Conservation (phyloP, 2,888 invertebrate species). For the Mesorhabditis spiculigera region DNA sequence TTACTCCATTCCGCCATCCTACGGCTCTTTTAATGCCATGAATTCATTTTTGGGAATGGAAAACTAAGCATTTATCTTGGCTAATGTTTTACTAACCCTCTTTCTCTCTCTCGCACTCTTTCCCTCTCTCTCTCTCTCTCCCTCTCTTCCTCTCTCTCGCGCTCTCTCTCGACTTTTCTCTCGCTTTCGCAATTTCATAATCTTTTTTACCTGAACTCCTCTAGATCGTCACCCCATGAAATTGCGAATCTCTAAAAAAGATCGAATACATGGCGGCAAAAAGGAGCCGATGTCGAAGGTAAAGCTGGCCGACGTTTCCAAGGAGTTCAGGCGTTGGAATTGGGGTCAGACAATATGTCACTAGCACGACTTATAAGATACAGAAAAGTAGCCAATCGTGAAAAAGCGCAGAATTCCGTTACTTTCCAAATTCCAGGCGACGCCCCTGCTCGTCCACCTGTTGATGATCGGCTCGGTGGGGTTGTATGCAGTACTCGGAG, state of each 20-base stretch:
- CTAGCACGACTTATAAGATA: too few relatives aligned
- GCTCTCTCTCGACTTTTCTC: too few relatives aligned
- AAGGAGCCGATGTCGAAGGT: neutral
- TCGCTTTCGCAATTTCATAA: too few relatives aligned
- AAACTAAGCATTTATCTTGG: too few relatives aligned
- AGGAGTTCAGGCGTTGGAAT: too few relatives aligned
- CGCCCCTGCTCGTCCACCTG: constrained; percentile 43
- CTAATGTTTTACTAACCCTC: too few relatives aligned
- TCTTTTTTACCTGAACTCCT: too few relatives aligned
- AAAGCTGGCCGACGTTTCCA: neutral
- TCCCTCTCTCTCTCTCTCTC: constrained; percentile 83
- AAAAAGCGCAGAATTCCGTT: neutral
- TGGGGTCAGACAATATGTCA: too few relatives aligned
- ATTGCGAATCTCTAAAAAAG: constrained; percentile 1
- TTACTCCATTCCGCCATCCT: too few relatives aligned
- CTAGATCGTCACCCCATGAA: neutral
- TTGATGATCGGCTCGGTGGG: constrained; percentile 46
- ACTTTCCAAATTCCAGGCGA: constrained; percentile 31
- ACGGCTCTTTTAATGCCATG: too few relatives aligned
- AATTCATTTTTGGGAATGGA: too few relatives aligned
- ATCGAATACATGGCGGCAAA: neutral
- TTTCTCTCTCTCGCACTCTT: constrained; percentile 77
- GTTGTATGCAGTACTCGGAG: constrained; percentile 41
- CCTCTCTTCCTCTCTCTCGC: constrained; percentile 62
- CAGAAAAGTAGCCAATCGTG: neutral